Base-by-base conservation (phyloP, 2,113 vertebrate genomes). In the Urocynchramus pylzowi region DNA sequence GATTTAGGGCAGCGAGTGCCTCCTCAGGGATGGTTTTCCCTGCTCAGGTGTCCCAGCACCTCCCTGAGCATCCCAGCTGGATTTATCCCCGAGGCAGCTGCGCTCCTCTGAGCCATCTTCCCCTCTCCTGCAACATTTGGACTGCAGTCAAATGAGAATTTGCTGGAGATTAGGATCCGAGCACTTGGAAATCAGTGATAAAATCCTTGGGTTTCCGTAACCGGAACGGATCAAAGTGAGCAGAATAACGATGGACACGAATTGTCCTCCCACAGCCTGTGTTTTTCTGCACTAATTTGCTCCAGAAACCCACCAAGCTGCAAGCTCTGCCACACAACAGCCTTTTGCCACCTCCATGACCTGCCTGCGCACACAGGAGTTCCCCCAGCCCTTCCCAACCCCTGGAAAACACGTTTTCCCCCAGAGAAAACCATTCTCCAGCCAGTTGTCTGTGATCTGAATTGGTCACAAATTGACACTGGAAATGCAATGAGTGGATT, bases 191-290 rank as follows among this genome's bases (percentile, higher is more conserved):
- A 91, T 35, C n/a, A 42, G 50, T 1, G 70, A 53, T 75, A 56
- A 65, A 63, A 56, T 53, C 39, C 35, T 31, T 5, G 54, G n/a
- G 9, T 42, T 91, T 75, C 45, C 11, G 10, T 24, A 15, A 10
- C 35, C 1, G 2, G 52, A 88, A 44, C 0, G 2, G 53, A 50
- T 71, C 39, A 28, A 44, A 79, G 20, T 12, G 37, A 44, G 70
- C 37, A 37, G 67, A 85, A 33, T 28, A 45, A 57, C 0, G 1
- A 31, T 0, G 0, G 54, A 9, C 17, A 10, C 1, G 2, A 71
- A 26, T 12, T 67, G 28, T 53, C 27, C 31, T 39, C 33, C 63
- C 41, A 16, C 23, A 30, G 6, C 54, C 45, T 53, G 16, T 31
- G 4, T 2, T 13, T 64, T 85, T 31, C 61, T 44, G 26, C 39